Base-by-base conservation (phyloP, 2,113 vertebrate genomes). In the Amblyopsis rosae region DNA sequence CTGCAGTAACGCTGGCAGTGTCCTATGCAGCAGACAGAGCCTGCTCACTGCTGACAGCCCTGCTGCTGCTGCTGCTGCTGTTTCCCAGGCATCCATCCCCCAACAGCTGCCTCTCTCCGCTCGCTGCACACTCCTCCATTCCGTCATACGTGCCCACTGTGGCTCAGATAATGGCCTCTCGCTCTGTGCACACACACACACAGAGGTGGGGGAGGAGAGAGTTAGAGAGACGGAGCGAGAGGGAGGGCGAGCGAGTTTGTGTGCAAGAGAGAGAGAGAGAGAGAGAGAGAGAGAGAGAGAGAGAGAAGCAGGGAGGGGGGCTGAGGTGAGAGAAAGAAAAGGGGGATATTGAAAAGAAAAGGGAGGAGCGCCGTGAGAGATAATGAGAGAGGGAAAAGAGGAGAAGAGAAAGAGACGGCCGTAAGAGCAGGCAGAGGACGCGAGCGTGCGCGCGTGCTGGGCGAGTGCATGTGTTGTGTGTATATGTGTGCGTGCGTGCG, bases 121-220 rank as follows among this genome's bases (percentile, higher is more conserved):
- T 92, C 87, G 80, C 79, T 87, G 90, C 84, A 81, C 86, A 81
- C 90, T 92, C 90, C 92, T 92, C 92, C 91, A 93, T 93, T 93
- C 91, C 87, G 90, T 88, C 88, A 91, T 94, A 94, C 93, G 93
- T 94, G 93, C 93, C 86, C 86, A 81, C 87, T 87, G 90, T 82
- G 86, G 83, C 88, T 92, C 90, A 92, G 91, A 94, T 94, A 94
- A 94, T 94, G 93, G 93, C 93, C 91, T 92, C 92, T 92, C 85
- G 81, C 90, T 89, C 90, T 91, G 84, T 85, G 87, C 91, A 89
- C 87, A 88, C 82, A 82, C 87, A 90, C n/a, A 56, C n/a, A 84
- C 85, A 87, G 86, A 86, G 81, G 83, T 83, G 86, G 84, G 81
- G 79, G 79, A 82, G 86, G 84, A 88, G 79, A 87, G 84, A 77